Base-by-base conservation (phyloP, 2,888 invertebrate species). In the Hyalella azteca region DNA sequence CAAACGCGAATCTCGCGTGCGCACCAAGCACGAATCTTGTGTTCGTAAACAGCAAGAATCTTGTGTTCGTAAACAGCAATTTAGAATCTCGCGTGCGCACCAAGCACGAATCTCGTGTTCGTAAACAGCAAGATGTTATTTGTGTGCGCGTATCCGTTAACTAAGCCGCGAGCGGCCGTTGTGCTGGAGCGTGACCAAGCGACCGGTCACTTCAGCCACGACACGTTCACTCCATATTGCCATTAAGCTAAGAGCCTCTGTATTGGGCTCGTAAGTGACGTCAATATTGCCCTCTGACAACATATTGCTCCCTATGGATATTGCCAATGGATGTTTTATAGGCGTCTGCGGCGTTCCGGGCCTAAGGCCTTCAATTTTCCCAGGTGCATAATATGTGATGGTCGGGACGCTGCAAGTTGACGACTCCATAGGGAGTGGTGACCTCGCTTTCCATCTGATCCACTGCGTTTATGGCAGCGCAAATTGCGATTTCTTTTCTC, bases 241-340 rank as follows among this genome's bases (percentile, higher is more conserved):
- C 36, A 66, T 66, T 66, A 66, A 66, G 66, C 29, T 66, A 66
- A 66, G 66, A 66, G 66, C 66, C 36, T 66, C 66, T 66, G 36
- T 66, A 66, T 66, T 66, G 66, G 66, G 7, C 66, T 66, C 66
- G 66, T 66, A 29, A 66, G 66, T 66, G 66, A 29, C 66, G 66
- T 19, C 66, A 22, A 66, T 66, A 66, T 66, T 66, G 66, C 66
- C n/a, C 36, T 66, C 66, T 66, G 66, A 66, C 66, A 66, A 66
- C 66, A 36, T 66, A 66, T 66, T 36, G 66, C 66, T 29, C 66
- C 66, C 66, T 32, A 36, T 66, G 66, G 66, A 66, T 66, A 66
- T 66, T 66, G 66, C 66, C 54, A 29, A 36, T 66, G 36, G 66
- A 66, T 66, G 66, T 36, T 66, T 66, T 66, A 66, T 66, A 32